A percentile compares a stretch with the other conserved stretches of the same genome.
These are phyloP conservation scores for Herpetotheres cachinnans DNA, from an alignment of 2,113 vertebrate species.

Conservation along the genomic window DNA sequence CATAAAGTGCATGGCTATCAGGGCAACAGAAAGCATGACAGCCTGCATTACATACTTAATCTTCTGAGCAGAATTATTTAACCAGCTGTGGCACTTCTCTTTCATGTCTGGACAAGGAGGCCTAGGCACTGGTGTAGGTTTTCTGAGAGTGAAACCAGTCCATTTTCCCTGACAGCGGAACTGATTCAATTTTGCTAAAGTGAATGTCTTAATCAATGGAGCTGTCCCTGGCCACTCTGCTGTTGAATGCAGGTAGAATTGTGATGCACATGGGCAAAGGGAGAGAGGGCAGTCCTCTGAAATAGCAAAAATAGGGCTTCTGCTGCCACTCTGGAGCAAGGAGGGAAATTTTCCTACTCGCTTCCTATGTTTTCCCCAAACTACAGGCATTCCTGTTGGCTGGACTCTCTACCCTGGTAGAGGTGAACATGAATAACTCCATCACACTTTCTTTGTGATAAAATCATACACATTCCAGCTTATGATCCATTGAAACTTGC, in stretches of 20 bases:
- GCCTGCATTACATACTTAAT: constrained; percentile 17
- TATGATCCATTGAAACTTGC: background rate
- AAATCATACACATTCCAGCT: background rate
- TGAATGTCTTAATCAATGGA: background rate
- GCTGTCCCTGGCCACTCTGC: background rate
- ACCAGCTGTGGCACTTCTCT: constrained; percentile 54
- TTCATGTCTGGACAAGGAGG: constrained; percentile 37
- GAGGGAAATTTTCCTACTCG: background rate
- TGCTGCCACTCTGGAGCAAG: background rate
- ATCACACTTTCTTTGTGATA: background rate
- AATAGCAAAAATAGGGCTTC: background rate
- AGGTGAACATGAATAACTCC: background rate
- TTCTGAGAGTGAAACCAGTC: background rate
- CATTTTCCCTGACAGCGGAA: background rate
- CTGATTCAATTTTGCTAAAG: background rate
- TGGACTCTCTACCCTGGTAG: background rate
- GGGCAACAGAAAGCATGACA: constrained; percentile 22
- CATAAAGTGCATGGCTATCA: constrained; percentile 24
- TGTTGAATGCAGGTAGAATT: background rate
- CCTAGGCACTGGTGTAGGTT: constrained; percentile 16
- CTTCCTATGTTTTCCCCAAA: background rate
- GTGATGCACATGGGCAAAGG: background rate
- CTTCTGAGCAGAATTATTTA: constrained; percentile 48
- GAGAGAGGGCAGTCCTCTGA: background rate
- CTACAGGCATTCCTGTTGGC: background rate